phyloP scores from a whole-genome alignment of 2,888 invertebrate genomes.

The Amblyteles armatorius region DNA sequence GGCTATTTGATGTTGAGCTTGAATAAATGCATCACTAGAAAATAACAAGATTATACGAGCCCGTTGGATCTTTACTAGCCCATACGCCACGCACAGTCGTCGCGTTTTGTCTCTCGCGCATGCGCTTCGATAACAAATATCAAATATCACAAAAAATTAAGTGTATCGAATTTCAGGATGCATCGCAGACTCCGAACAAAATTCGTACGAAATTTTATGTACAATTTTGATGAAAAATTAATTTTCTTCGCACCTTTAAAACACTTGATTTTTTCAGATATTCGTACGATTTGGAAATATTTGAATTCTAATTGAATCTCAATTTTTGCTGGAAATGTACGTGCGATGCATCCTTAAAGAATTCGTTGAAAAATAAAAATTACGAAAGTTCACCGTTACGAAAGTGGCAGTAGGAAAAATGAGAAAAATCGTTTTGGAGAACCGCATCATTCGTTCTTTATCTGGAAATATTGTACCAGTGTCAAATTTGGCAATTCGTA shows the following conservation, averaged over 20 bases:
- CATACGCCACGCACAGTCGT: constrained; percentile 37
- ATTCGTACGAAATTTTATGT: neutral
- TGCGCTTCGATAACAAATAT: too few relatives aligned
- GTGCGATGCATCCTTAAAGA: too few relatives aligned
- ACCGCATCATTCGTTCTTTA: neutral
- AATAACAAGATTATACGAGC: constrained; percentile 88
- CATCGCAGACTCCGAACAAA: neutral
- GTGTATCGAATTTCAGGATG: neutral
- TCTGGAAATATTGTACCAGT: neutral
- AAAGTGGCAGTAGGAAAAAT: neutral
- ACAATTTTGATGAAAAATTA: too few relatives aligned
- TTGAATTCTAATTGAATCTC: too few relatives aligned
- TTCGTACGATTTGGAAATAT: too few relatives aligned
- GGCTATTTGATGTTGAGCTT: constrained; percentile 98
- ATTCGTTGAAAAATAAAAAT: too few relatives aligned
- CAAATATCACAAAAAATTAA: neutral
- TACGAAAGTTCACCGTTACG: too few relatives aligned
- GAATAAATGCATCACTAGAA: constrained; percentile 99
- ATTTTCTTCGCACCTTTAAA: too few relatives aligned
- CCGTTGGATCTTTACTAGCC: constrained; percentile 64
- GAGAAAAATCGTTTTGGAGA: neutral
- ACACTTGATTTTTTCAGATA: too few relatives aligned
- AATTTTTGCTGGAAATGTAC: too few relatives aligned
- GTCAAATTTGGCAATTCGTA: neutral
- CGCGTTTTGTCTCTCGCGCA: neutral